Percentiles rank a stretch among this genome's conserved stretches.
Conservation (phyloP, 2,888 invertebrate genomes). For the Tolmerus cingulatus region DNA sequence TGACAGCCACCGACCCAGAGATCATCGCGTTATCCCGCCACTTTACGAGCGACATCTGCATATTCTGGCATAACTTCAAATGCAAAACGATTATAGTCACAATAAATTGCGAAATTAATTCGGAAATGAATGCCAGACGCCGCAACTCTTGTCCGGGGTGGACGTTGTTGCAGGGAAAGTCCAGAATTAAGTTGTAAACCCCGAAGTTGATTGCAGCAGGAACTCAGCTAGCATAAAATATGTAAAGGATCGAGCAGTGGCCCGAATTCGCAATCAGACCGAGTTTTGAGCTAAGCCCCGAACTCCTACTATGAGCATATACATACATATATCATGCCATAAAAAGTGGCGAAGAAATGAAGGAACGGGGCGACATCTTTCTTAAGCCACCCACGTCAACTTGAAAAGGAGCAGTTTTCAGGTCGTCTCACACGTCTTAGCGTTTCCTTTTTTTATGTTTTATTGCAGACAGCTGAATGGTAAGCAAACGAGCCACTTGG, state of each 20-base stretch:
- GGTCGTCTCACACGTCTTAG: background rate
- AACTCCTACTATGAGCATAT: too few species aligned
- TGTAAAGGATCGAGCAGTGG: background rate
- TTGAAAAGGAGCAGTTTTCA: background rate
- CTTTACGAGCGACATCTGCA: background rate
- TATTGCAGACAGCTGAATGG: constrained; percentile 9
- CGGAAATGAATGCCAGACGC: background rate
- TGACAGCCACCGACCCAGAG: background rate
- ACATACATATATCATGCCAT: too few species aligned
- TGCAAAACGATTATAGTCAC: background rate
- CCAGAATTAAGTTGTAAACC: constrained; percentile 13
- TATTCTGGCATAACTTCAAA: background rate
- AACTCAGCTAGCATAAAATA: background rate
- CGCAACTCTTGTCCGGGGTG: background rate
- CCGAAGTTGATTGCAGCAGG: background rate
- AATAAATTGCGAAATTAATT: background rate
- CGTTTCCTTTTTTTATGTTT: background rate
- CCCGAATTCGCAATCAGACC: constrained; percentile 2
- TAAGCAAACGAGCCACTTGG: constrained; percentile 22
- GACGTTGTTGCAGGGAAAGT: background rate
- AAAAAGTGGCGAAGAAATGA: constrained; percentile 1
- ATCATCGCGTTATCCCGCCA: background rate
- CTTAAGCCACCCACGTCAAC: background rate
- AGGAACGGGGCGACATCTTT: background rate
- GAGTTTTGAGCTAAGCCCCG: background rate